These are phyloP conservation scores for Brachyalestes nurse DNA, from an alignment of 2,797 vertebrate species.

Conservation along the genomic window DNA sequence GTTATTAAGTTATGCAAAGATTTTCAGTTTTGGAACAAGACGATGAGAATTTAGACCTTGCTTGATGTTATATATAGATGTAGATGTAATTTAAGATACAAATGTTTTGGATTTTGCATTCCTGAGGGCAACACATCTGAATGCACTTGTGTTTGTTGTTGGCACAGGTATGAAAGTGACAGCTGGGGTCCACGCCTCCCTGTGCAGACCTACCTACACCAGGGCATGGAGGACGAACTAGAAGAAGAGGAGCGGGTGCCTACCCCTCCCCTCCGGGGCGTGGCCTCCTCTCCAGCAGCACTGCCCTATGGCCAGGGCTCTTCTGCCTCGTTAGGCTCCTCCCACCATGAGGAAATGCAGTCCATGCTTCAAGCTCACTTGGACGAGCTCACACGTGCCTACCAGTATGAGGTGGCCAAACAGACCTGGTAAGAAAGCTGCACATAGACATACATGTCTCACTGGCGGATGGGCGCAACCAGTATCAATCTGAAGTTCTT, in stretches of 20 bases:
- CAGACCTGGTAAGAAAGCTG: conserved; percentile 86
- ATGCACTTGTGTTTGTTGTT: background rate
- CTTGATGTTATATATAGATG: too few species aligned
- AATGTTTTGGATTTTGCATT: background rate
- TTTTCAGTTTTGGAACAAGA: too few species aligned
- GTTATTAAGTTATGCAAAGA: too few species aligned
- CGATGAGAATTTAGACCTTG: too few species aligned
- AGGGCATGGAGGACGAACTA: conserved; percentile 97
- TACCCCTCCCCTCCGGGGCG: conserved; percentile 93
- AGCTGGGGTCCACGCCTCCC: conserved; percentile 95
- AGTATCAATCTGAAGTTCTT: background rate
- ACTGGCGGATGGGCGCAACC: too few species aligned
- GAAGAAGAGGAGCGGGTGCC: conserved; percentile 97
- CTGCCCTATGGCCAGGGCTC: conserved; percentile 97
- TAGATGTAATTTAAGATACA: too few species aligned
- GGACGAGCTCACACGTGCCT: conserved; percentile 94
- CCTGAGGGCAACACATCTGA: background rate
- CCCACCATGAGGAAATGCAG: conserved; percentile 97
- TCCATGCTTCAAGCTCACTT: conserved; percentile 97
- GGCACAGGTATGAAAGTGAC: conserved; percentile 92
- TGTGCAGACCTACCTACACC: conserved; percentile 96
- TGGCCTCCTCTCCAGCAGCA: conserved; percentile 95
- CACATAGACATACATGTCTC: background rate
- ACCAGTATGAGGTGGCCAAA: conserved; percentile 97
- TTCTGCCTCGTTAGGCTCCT: conserved; percentile 95